A percentile compares a stretch with the other conserved stretches of the same genome.
Conservation (phyloP, 2,888 invertebrate species). For the Glaucopsyche alexis region DNA sequence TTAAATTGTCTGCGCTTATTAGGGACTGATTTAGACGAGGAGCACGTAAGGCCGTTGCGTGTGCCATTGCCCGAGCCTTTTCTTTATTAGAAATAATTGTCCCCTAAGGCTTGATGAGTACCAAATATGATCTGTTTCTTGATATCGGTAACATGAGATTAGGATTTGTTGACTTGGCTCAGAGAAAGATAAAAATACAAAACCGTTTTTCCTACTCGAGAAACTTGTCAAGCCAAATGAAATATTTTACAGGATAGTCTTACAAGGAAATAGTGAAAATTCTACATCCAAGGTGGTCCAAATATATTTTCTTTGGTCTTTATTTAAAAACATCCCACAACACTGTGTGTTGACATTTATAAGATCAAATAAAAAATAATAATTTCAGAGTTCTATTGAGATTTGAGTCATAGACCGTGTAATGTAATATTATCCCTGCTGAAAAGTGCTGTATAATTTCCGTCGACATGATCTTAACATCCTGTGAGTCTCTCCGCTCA, state of each 20-base stretch:
- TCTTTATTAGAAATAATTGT: constrained; percentile 7
- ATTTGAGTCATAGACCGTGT: background rate
- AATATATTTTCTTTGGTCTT: no score
- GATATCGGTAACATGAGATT: background rate
- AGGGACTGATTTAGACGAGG: constrained; percentile 3
- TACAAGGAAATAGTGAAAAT: no score
- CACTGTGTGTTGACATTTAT: background rate
- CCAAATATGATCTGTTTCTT: background rate
- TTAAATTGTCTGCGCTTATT: constrained; percentile 15
- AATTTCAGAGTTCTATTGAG: background rate
- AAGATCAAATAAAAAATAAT: background rate
- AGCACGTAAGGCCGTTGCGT: background rate
- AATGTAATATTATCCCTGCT: background rate
- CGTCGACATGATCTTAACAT: constrained; percentile 7
- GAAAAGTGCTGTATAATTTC: constrained; percentile 16
- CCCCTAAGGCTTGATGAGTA: background rate
- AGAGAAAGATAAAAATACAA: background rate
- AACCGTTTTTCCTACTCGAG: background rate
- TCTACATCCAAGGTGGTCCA: no score
- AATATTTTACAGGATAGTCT: no score
- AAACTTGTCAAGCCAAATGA: background rate
- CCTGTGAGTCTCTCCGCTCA: constrained; percentile 3
- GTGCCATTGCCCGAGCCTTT: background rate
- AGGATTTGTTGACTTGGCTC: background rate
- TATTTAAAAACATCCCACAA: no score